Percentiles rank a stretch among this genome's conserved stretches.
Conservation (phyloP, 2,888 invertebrate species). For the Rotaria macrura region DNA sequence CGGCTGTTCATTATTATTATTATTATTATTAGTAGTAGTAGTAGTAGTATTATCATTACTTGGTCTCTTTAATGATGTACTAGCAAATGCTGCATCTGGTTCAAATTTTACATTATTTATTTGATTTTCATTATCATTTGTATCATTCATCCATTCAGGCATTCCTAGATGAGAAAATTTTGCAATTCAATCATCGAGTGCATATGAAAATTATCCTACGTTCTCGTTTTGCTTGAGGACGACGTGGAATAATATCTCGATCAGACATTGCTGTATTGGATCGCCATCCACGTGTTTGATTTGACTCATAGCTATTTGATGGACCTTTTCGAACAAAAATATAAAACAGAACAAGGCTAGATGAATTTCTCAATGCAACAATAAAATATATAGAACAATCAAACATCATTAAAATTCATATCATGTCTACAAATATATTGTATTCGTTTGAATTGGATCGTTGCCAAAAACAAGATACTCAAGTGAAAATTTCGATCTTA, state of each 20-base stretch:
- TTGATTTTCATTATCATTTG: background rate
- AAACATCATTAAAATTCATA: too few relatives aligned
- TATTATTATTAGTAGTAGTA: too few relatives aligned
- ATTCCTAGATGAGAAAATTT: background rate
- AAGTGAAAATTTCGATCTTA: too few relatives aligned
- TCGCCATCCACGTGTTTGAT: background rate
- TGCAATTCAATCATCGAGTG: too few relatives aligned
- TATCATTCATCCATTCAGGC: conserved; percentile 18
- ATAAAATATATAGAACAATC: too few relatives aligned
- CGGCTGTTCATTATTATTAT: background rate
- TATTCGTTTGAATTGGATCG: too few relatives aligned
- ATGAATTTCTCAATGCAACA: background rate
- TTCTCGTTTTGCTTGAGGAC: background rate
- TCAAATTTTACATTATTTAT: background rate
- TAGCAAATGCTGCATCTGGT: background rate
- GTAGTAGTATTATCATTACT: background rate
- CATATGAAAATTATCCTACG: background rate
- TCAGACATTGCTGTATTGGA: background rate
- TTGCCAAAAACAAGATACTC: too few relatives aligned
- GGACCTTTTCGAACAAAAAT: background rate
- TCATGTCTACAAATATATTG: too few relatives aligned
- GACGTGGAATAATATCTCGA: background rate
- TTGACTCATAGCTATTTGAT: background rate
- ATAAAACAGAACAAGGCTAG: too few relatives aligned
- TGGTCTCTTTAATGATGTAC: background rate